Conservation (phyloP, 37 sponge, comb jelly and placozoan species). For the Crambe crambe region DNA sequence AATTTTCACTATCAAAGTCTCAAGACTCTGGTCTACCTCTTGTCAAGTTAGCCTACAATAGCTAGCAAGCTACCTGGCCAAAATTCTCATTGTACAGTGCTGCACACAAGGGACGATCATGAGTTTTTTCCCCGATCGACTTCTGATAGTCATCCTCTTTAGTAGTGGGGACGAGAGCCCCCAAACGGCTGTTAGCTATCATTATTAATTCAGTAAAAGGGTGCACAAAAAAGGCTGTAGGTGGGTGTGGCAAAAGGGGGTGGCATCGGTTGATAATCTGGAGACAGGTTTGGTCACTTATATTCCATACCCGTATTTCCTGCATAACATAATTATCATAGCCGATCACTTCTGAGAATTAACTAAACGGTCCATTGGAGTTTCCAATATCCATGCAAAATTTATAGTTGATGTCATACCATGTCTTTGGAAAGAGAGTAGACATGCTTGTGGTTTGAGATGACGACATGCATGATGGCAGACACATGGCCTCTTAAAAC, state of each 20-base stretch:
- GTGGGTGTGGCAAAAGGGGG: slow-evolving; percentile 53
- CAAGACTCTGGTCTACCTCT: no score
- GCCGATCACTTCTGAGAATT: background rate
- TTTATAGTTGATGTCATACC: slow-evolving; percentile 25
- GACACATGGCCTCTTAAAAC: slow-evolving; percentile 79
- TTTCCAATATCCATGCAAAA: background rate
- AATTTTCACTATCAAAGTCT: no score
- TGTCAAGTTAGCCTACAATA: no score
- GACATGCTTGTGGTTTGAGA: slow-evolving; percentile 57
- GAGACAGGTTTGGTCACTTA: slow-evolving; percentile 87
- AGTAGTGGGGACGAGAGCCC: slow-evolving; percentile 39
- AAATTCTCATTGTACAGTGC: slow-evolving; percentile 93
- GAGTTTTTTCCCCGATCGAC: slow-evolving; percentile 55
- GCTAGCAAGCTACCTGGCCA: slow-evolving; percentile 91
- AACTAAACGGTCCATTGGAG: background rate
- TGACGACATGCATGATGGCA: slow-evolving; percentile 80
- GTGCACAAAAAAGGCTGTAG: slow-evolving; percentile 75
- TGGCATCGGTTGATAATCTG: slow-evolving; percentile 67
- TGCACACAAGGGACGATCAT: slow-evolving; percentile 78
- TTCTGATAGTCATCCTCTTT: slow-evolving; percentile 24
- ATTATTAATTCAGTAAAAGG: slow-evolving; percentile 61
- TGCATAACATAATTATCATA: slow-evolving; percentile 4
- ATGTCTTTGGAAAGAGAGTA: slow-evolving; percentile 88
- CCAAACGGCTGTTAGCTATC: slow-evolving; percentile 72
- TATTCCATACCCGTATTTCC: slow-evolving; percentile 87